Base-by-base conservation (phyloP, 2,113 vertebrate species). In the Scophthalmus maximus region DNA sequence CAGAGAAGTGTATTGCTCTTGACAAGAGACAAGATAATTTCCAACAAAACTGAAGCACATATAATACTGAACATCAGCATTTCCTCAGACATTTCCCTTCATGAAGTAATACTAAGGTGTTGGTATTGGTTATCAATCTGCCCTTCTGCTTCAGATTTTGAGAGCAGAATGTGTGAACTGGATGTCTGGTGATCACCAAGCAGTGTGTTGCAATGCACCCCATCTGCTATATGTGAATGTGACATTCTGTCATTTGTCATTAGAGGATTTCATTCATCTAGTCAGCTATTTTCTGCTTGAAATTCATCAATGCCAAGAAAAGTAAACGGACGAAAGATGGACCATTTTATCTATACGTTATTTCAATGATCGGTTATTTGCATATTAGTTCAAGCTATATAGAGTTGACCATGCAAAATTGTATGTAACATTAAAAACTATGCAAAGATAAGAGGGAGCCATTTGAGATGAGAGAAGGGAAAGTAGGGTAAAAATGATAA, bases 221-320 rank as follows among this genome's bases (percentile, higher is more conserved):
- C 88, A 89, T 91, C 85, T 90, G 87, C 72, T 83, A 40, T 62
- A 82, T 79, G 60, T 72, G 75, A 85, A 78, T 73, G 46, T 79
- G 59, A 68, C 79, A 73, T 82, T 64, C 68, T 88, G 82, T 60
- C 67, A 64, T 80, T 80, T 68, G 49, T 81, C 66, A 40, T 65
- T 40, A 22, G 59, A 52, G 9, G 18, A 59, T 79, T 76, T 74
- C 68, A 84, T 82, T 87, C 63, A 79, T 80, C 66, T 72, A 56
- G 64, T 84, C 49, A 74, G 18, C 27, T 38, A 22, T 69, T 74
- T 72, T 36, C 46, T 30, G 5, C 25, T 60, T 61, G 2, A 68
- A 42, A 73, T 60, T 18, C 40, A 56, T 68, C 18, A 6, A 34
- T 55, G n/a, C 30, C 47, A 29, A 26, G 30, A 25, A 66, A 65